Evolutionary conservation across 2,113 vertebrate genomes (phyloP).

Genomic region (Todiramphus chloris): DNA sequence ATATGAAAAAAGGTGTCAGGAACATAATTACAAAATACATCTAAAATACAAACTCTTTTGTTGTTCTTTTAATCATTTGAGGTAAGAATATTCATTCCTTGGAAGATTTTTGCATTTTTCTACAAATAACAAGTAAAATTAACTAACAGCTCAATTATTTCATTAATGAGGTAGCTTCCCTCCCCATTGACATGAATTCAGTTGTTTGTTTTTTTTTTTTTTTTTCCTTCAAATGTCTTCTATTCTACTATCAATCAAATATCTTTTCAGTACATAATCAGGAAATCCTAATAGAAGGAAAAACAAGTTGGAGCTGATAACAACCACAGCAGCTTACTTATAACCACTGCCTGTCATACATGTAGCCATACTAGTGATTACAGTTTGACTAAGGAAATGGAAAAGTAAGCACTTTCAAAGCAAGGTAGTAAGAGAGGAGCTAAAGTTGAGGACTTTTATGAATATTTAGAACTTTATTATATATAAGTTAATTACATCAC

Average conservation of each 20-base stretch:
- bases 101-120: constrained; percentile 64
- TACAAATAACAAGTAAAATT: constrained; percentile 73
- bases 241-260: constrained; percentile 69
- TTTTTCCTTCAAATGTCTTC: constrained; percentile 41
- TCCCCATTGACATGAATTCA: constrained; percentile 56
- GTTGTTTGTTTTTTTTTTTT: not conserved
- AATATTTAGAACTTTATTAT: constrained; percentile 11
- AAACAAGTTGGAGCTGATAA: constrained; percentile 27
- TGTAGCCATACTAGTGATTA: not conserved
- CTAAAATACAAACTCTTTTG: constrained; percentile 65
- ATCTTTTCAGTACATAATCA: constrained; percentile 50
- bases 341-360: constrained; percentile 21
- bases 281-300: constrained; percentile 33
- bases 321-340: not conserved
- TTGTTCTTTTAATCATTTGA: constrained; percentile 75
- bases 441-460: not conserved
- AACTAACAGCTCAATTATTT: constrained; percentile 78
- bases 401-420: constrained; percentile 23
- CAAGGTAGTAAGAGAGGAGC: not conserved
- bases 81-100: constrained; percentile 53
- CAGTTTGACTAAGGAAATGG: not conserved
- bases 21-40: constrained; percentile 71
- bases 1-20: constrained; percentile 64
- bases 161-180: constrained; percentile 67
- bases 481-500: not conserved